Percentiles rank a stretch among this genome's conserved stretches.
phyloP scores from a whole-genome alignment of 2,797 vertebrate genomes.

The Heliangelus exortis region DNA sequence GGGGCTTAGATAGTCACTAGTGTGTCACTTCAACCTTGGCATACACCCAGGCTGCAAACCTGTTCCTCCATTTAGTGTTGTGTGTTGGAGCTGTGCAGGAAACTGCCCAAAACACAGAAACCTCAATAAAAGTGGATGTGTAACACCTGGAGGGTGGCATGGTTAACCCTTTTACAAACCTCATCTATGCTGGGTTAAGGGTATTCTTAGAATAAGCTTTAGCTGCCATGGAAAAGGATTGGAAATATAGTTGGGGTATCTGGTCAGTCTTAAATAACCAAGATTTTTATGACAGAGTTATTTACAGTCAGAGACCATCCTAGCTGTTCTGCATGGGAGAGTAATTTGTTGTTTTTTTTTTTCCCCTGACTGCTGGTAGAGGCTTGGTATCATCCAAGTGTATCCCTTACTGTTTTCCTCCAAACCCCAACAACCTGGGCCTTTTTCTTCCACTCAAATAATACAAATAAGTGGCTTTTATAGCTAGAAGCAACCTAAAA shows the following conservation, averaged over 20 bases:
- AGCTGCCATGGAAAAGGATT: neutral
- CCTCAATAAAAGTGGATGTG: neutral
- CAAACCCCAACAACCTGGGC: neutral
- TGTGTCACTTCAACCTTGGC: slow-evolving; percentile 30
- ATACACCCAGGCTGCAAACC: neutral
- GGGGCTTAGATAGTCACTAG: neutral
- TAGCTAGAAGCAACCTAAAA: neutral
- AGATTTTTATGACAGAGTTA: neutral
- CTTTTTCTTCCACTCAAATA: neutral
- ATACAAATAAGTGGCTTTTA: neutral
- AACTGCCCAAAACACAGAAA: neutral
- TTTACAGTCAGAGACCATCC: neutral
- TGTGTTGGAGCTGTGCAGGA: neutral
- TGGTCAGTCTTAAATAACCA: neutral
- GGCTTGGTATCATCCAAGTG: neutral
- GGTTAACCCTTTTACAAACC: neutral
- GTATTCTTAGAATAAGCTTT: neutral
- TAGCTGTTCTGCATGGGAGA: neutral
- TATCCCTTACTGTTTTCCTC: neutral
- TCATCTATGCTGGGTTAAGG: neutral
- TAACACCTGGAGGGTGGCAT: neutral
- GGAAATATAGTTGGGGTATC: neutral
- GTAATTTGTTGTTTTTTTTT: neutral
- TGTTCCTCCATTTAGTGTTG: neutral
- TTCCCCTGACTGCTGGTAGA: neutral